Conservation (phyloP, 2,888 invertebrate species). For the Odontomyia ornata region DNA sequence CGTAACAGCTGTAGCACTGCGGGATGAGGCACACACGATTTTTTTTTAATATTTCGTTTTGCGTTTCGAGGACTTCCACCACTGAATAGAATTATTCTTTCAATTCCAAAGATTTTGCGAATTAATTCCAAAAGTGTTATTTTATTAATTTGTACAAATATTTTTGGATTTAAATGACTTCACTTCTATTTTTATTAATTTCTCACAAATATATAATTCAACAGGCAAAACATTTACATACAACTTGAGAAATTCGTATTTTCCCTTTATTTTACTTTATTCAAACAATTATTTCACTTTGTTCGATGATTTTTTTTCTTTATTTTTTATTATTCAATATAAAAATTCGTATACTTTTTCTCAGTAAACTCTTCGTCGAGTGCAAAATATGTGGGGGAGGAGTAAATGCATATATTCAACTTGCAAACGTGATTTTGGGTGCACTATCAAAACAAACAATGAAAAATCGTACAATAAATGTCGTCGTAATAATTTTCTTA, state of each 20-base stretch:
- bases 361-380: not conserved
- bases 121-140: too few relatives aligned
- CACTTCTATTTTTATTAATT: constrained; percentile 8
- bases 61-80: not conserved
- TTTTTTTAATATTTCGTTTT: not conserved
- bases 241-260: not conserved
- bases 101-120: too few relatives aligned
- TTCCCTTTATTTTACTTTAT: not conserved
- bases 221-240: not conserved
- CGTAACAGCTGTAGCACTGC: not conserved
- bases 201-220: not conserved
- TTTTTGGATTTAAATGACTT: not conserved
- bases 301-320: constrained; percentile 3
- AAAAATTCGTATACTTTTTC: constrained; percentile 3
- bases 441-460: not conserved
- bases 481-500: not conserved
- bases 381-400: not conserved
- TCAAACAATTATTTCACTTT: constrained; percentile 1
- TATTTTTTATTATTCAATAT: not conserved
- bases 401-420: not conserved
- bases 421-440: not conserved
- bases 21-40: not conserved
- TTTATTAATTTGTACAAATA: not conserved
- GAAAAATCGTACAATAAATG: constrained; percentile 17
- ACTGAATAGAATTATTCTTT: too few relatives aligned